These are phyloP conservation scores for Drosophila meridiana DNA, from an alignment of 2,888 invertebrate species.

Conservation along the genomic window DNA sequence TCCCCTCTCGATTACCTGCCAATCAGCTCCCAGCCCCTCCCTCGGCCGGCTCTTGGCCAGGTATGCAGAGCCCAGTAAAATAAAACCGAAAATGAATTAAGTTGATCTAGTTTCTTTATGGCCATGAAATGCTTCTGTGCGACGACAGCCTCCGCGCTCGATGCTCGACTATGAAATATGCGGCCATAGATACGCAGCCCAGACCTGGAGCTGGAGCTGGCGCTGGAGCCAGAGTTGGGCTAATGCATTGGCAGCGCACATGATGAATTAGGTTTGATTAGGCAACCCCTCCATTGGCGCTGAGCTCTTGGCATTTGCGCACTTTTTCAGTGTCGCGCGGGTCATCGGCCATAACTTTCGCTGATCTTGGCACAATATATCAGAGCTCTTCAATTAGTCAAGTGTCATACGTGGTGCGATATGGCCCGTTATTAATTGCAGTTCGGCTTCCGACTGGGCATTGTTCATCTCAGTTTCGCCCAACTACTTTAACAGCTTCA, in stretches of 20 bases:
- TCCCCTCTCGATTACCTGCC: not conserved
- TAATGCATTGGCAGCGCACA: slow-evolving; percentile 79
- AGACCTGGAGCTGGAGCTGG: not conserved
- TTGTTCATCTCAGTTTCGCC: not conserved
- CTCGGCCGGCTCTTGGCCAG: not conserved
- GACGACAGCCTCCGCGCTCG: slow-evolving; percentile 38
- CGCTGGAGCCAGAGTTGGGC: slow-evolving; percentile 29
- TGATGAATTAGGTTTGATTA: slow-evolving; percentile 80
- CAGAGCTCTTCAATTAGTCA: slow-evolving; percentile 82
- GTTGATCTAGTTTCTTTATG: slow-evolving; percentile 80
- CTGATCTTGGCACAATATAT: slow-evolving; percentile 71
- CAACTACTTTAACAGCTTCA: not conserved
- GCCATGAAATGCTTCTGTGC: slow-evolving; percentile 77
- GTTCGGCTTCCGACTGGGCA: slow-evolving; percentile 34
- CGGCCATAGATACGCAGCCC: slow-evolving; percentile 64
- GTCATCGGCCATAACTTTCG: slow-evolving; percentile 64
- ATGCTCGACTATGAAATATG: slow-evolving; percentile 73
- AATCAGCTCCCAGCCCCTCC: not conserved
- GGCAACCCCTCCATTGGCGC: slow-evolving; percentile 33
- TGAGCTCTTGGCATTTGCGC: slow-evolving; percentile 30
- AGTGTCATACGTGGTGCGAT: slow-evolving; percentile 73
- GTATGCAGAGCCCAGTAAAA: slow-evolving; percentile 20
- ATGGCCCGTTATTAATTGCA: slow-evolving; percentile 73
- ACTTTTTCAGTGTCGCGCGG: slow-evolving; percentile 51
- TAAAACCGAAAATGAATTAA: slow-evolving; percentile 72